Evolutionary conservation across 2,113 vertebrate genomes (phyloP).

Genomic region (Tetrax tetrax): DNA sequence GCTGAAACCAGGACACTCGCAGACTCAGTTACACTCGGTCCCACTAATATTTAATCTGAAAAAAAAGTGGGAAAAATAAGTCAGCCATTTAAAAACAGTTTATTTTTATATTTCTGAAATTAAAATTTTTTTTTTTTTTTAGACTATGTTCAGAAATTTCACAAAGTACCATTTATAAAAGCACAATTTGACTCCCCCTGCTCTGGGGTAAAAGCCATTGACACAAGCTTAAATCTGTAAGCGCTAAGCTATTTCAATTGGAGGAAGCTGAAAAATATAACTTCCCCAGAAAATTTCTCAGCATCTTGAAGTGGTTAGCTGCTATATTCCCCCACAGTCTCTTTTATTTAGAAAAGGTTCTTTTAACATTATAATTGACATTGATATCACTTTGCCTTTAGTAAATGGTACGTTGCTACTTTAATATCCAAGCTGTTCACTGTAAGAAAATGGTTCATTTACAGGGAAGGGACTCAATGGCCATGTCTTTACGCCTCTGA

Average conservation of each 20-base stretch:
- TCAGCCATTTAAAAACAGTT: neutral
- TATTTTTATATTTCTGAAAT: neutral
- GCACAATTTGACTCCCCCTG: neutral
- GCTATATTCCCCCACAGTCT: neutral
- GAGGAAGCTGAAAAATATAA: neutral
- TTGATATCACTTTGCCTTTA: neutral
- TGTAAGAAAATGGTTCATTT: neutral
- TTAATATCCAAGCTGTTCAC: constrained; percentile 5
- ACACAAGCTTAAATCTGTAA: neutral
- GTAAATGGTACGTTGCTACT: neutral
- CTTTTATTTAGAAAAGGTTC: neutral
- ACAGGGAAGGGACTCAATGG: neutral
- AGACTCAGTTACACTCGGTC: neutral
- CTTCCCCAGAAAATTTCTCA: neutral
- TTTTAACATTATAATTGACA: neutral
- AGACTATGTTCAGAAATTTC: neutral
- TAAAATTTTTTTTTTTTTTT: neutral
- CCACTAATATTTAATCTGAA: neutral
- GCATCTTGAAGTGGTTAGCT: neutral
- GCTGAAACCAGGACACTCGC: too few species aligned
- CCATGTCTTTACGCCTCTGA: neutral
- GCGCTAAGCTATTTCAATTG: neutral
- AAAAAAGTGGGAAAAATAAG: neutral
- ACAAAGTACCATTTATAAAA: neutral
- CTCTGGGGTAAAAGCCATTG: neutral